Evolutionary conservation across 2,113 vertebrate genomes (phyloP), one percentile per base, ranked within the genome.

Genomic region (Poeciliopsis turrubarensis): DNA sequence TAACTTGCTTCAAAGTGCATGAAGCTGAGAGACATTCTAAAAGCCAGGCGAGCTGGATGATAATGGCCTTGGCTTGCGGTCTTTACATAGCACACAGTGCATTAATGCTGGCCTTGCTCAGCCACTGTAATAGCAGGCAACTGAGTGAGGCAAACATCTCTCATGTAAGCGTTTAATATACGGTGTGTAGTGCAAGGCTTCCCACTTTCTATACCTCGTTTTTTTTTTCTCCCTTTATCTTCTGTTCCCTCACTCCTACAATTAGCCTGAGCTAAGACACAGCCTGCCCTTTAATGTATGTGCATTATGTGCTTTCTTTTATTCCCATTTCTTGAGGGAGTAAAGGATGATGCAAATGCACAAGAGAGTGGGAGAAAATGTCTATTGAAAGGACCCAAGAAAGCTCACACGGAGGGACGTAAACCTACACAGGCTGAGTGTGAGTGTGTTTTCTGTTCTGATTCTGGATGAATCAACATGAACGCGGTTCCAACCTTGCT

Each of bases 401-500:
- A 67, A 72, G 51, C 64, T 65, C 71, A 64, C 63, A 80, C 37
- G 62, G 57, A 66, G 70, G 22, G 66, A 29, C 17, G 44, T 22
- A 25, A 79, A 44, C 54, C 8, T 31, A 54, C 19, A 29, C 44
- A 34, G 62, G 72, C 67, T 44, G 44, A 22, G 57, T n/a, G 62
- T 37, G 78, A 26, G 62, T 39, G 78, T 32, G 44, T 68, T 75
- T 72, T 74, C 54, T 57, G 69, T 73, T 79, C 70, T 66, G 32
- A 47, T 63, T 77, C 68, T 75, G 78, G 10, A 13, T 19, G 44
- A 51, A 30, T 60, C 37, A 61, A 65, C 70, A 81, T 11, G 27
- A 15, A 57, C 13, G 57, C 3, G 61, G 69, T 75, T 67, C 94
- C 79, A 92, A 99, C 98, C 97, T 99, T 99, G 92, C 97, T 97